A percentile compares a stretch with the other conserved stretches of the same genome.
Evolutionary conservation across 2,113 vertebrate genomes (phyloP).

Genomic region (Melierax canorus): DNA sequence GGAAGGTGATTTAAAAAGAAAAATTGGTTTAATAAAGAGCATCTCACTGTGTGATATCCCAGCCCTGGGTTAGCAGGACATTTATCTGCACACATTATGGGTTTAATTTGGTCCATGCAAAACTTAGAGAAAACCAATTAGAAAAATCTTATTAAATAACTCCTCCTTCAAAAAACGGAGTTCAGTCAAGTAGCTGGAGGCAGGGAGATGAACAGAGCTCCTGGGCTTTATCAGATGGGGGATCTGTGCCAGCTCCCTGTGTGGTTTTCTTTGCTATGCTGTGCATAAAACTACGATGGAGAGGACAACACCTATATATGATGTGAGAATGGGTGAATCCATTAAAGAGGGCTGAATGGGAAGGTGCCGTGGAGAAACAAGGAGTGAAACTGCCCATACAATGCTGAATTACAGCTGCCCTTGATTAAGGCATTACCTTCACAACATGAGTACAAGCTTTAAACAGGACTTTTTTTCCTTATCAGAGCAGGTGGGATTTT

Average conservation of each 20-base stretch:
- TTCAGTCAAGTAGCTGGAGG: not conserved
- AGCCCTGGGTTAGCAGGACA: not conserved
- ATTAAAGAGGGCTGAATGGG: not conserved
- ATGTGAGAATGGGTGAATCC: not conserved
- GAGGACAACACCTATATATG: not conserved
- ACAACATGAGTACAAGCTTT: not conserved
- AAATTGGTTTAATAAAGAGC: conserved; percentile 49
- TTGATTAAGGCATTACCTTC: not conserved
- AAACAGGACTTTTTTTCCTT: not conserved
- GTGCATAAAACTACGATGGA: accelerated
- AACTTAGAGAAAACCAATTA: not conserved
- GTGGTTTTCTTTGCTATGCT: not conserved
- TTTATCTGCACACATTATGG: conserved; percentile 23
- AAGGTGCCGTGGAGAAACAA: not conserved
- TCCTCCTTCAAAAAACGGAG: not conserved
- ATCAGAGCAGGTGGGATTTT: not conserved
- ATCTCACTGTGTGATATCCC: not conserved
- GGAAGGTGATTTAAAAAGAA: conserved; percentile 31
- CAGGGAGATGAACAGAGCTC: not conserved
- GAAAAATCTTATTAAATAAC: not conserved
- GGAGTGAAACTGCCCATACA: not conserved
- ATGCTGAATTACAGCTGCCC: not conserved
- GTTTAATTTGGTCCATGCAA: conserved; percentile 24
- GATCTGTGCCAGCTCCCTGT: not conserved
- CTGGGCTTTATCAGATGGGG: not conserved